Base-by-base conservation (phyloP, 2,888 invertebrate genomes). In the Andrena chrysosceles region DNA sequence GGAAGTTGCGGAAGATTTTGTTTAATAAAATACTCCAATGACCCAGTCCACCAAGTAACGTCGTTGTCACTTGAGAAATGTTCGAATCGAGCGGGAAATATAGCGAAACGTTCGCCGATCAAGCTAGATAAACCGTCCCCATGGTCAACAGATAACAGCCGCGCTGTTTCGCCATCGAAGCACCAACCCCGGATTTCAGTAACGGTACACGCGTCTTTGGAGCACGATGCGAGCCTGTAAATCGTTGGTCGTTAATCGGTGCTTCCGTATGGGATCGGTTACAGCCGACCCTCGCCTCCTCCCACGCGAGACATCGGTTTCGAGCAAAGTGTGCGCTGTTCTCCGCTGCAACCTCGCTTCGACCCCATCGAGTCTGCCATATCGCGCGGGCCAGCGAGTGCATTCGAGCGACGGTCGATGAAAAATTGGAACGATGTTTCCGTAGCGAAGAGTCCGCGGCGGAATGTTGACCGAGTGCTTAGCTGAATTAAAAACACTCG, bases 401-500 rank as follows among this genome's bases (percentile, higher is more conserved):
- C 31, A 60, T 6, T 33, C 60, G 2, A 33, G 2, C 1, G 0
- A 4, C 29, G 31, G 7, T 67, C 29, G 49, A 66, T 49, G 66
- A 52, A 23, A 75, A 67, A 67, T 62, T 62, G 31, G 31, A 78
- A 66, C 75, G 52, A 42, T 35, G 59, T 62, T 70, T 71, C 62
- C 33, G 63, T 42, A 42, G 23, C 62, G 35, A 7, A 62, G 35
- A n/a, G 35, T 20, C 52, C 20, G 42, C 13, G 52, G 33, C n/a
- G 52, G 35, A 10, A 26, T 35, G 75, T 62, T 75, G 69, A 52
- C 52, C 62, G 75, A 69, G 48, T 59, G 49, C 62, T 75, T 10
- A 13, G 20, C 10, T 33, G 52, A 75, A 63, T 70, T 76, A 63
- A 63, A 75, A 75, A 35, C 62, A 62, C 75, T 62, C 70, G 70